Percentiles rank a stretch among this genome's conserved stretches.
These are phyloP conservation scores for Ochropleura leucogaster DNA, from an alignment of 2,888 invertebrate species.

Conservation along the genomic window DNA sequence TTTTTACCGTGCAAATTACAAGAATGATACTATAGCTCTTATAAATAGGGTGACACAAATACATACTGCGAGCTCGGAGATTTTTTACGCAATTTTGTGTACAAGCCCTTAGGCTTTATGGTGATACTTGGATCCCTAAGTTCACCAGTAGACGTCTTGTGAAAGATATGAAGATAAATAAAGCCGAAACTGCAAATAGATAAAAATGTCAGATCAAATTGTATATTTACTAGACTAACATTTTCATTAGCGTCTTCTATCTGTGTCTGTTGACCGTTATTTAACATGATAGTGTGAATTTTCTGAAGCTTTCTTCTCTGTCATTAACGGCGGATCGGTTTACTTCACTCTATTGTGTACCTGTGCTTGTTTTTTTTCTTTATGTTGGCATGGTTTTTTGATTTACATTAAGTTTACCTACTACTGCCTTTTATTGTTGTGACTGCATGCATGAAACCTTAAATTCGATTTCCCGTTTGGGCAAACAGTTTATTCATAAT, in stretches of 20 bases:
- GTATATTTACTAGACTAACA: constrained; percentile 15
- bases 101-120: background rate
- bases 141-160: background rate
- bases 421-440: background rate
- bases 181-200: background rate
- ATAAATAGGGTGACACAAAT: no score
- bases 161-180: background rate
- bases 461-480: background rate
- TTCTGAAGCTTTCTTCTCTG: constrained; percentile 30
- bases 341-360: constrained; percentile 1
- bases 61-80: no score
- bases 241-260: constrained; percentile 11
- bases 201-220: background rate
- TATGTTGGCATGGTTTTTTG: no score
- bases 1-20: no score
- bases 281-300: constrained; percentile 39
- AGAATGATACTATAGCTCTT: no score
- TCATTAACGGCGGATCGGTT: constrained; percentile 30
- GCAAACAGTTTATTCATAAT: background rate
- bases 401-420: background rate
- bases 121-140: background rate
- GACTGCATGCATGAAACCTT: background rate
- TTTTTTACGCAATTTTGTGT: no score
- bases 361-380: background rate
- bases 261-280: constrained; percentile 19